Evolutionary conservation across 2,888 invertebrate genomes (phyloP).

Genomic region (Epicampocera succincta): DNA sequence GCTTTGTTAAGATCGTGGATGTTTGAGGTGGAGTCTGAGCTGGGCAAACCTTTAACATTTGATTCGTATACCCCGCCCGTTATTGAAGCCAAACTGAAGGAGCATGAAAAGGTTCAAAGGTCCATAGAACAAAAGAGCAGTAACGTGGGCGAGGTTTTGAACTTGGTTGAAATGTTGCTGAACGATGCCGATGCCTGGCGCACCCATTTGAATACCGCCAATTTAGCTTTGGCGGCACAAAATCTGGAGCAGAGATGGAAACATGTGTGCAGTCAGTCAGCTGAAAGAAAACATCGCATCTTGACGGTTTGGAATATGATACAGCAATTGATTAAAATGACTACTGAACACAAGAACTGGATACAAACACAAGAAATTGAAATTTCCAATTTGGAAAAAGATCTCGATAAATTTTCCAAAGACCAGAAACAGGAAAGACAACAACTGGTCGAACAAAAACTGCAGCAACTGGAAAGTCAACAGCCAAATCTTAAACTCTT

Average conservation of each 20-base stretch:
- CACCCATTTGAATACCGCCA: conserved; percentile 87
- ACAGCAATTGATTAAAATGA: conserved; percentile 84
- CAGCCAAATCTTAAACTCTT: conserved; percentile 84
- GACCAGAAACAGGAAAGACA: conserved; percentile 85
- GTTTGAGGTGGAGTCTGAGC: conserved; percentile 87
- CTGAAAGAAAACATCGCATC: conserved; percentile 87
- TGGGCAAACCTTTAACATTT: conserved; percentile 86
- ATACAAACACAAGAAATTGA: conserved; percentile 85
- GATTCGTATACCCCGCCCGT: conserved; percentile 86
- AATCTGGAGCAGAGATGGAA: conserved; percentile 91
- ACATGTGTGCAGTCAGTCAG: conserved; percentile 87
- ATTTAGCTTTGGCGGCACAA: conserved; percentile 86
- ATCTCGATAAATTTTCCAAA: conserved; percentile 83
- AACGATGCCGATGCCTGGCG: conserved; percentile 89
- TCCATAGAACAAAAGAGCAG: conserved; percentile 89
- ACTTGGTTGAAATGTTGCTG: conserved; percentile 89
- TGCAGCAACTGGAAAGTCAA: conserved; percentile 84
- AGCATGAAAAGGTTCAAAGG: conserved; percentile 88
- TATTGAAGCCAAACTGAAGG: conserved; percentile 86
- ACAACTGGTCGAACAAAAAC: conserved; percentile 83
- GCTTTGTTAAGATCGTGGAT: conserved; percentile 88
- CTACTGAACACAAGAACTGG: conserved; percentile 84
- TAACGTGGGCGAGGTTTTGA: conserved; percentile 89
- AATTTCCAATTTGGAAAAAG: conserved; percentile 83
- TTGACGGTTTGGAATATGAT: conserved; percentile 84